Base-by-base conservation (phyloP, 2,797 vertebrate species). In the Scleropages formosus region DNA sequence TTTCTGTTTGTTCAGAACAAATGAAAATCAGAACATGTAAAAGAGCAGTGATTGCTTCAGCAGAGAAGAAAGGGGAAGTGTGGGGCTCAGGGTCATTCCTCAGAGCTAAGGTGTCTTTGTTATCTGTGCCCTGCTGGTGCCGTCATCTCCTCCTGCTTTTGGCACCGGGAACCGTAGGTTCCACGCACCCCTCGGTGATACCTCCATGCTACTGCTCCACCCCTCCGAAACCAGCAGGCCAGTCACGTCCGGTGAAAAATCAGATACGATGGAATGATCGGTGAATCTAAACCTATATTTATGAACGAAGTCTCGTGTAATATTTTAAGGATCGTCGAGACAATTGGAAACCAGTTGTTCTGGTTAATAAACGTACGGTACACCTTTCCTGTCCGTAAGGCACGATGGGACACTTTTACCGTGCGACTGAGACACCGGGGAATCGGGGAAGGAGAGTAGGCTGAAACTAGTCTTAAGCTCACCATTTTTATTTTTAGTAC, bases 401-500 rank as follows among this genome's bases (percentile, higher is more conserved):
- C 6, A 6, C 39, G 2, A 39, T 6, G 31, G 39, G 31, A 39
- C 31, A 39, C 31, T 39, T 31, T 39, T 2, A 6, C 31, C 6
- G 6, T 39, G 31, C 39, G 31, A 39, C 39, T 27, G 3, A 10
- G 65, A 64, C 60, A 27, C 22, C 26, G 51, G 11, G 27, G 68
- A 56, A 46, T 18, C 49, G 15, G 47, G 26, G 13, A 56, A 27
- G 51, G 53, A 64, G n/a, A 44, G 51, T 60, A 72, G 69, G 74
- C 64, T 68, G 20, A 62, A 9, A 39, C 47, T 44, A 22, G 20
- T 26, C 69, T 72, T 71, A 72, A 68, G 76, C 78, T 67, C 60
- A 1, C 10, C 91, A 89, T 89, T 78, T 91, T 91, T 87, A 86
- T 87, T 90, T 86, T 84, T 84, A 85, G 85, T 82, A 79, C 73